These are phyloP conservation scores for Atherinomorus stipes DNA, from an alignment of 2,113 vertebrate species.

Conservation along the genomic window DNA sequence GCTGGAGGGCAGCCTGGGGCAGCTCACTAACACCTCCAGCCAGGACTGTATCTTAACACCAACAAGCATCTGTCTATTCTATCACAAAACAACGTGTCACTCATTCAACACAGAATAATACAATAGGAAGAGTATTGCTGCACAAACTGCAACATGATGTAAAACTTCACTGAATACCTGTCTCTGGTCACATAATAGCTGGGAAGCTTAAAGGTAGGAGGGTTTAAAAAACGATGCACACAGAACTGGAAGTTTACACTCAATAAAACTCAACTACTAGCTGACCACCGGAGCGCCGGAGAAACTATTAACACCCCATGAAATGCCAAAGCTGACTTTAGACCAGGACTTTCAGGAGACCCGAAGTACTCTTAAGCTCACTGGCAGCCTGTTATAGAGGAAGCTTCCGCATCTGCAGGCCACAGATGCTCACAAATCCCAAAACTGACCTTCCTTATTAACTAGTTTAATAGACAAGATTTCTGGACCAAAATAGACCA, in stretches of 20 bases:
- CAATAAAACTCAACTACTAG: conserved; percentile 62
- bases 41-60: conserved; percentile 75
- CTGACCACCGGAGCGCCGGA: conserved; percentile 55
- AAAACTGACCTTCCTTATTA: conserved; percentile 39
- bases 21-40: conserved; percentile 75
- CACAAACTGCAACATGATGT: conserved; percentile 33
- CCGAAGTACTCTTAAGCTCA: conserved; percentile 47
- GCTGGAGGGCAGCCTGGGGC: conserved; percentile 77
- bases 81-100: conserved; percentile 70
- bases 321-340: conserved; percentile 60
- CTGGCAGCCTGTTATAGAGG: conserved; percentile 41
- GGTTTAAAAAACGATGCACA: conserved; percentile 57
- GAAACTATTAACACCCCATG: conserved; percentile 70
- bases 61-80: conserved; percentile 78
- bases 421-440: conserved; percentile 40
- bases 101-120: conserved; percentile 55
- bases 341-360: conserved; percentile 53
- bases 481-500: conserved; percentile 33
- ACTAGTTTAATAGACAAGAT: conserved; percentile 32
- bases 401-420: conserved; percentile 41
- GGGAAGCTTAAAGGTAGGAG: conserved; percentile 32
- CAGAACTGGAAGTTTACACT: conserved; percentile 61
- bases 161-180: conserved; percentile 37
- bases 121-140: conserved; percentile 38
- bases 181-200: conserved; percentile 26